A percentile compares a stretch with the other conserved stretches of the same genome.
phyloP scores from a whole-genome alignment of 2,888 invertebrate genomes.

The Dusona sp. region DNA sequence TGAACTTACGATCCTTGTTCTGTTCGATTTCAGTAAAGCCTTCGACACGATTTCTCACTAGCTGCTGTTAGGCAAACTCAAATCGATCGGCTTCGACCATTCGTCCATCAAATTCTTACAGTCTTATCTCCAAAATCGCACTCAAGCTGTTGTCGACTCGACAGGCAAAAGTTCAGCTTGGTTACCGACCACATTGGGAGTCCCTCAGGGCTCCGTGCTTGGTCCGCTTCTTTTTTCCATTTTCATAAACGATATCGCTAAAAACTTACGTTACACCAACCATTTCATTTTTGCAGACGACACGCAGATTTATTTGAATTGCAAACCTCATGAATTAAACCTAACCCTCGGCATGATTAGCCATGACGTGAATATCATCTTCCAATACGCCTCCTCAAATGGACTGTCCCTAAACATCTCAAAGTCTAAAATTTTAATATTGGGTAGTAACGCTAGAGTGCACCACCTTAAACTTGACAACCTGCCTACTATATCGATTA shows the following conservation, averaged over 20 bases:
- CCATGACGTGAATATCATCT: background rate
- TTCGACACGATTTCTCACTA: background rate
- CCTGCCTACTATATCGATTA: no score
- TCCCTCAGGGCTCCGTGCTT: background rate
- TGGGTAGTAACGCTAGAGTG: no score
- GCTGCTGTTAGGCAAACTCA: background rate
- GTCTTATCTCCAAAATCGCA: background rate
- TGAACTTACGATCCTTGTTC: background rate
- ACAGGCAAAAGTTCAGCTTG: background rate
- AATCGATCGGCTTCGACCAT: background rate
- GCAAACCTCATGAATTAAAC: background rate
- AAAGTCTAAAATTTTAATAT: no score
- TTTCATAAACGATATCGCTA: background rate
- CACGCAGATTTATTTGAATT: background rate
- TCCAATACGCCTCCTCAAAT: background rate
- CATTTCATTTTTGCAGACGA: background rate
- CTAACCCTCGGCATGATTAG: background rate
- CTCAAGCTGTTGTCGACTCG: background rate
- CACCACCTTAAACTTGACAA: no score
- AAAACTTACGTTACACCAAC: background rate
- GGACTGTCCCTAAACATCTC: no score
- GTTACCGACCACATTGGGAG: background rate
- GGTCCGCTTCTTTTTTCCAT: background rate
- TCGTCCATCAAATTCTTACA: background rate
- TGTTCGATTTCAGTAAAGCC: background rate